A percentile compares a stretch with the other conserved stretches of the same genome.
These are phyloP conservation scores for Sinelater perroti DNA, from an alignment of 2,888 invertebrate genomes.

Conservation along the genomic window DNA sequence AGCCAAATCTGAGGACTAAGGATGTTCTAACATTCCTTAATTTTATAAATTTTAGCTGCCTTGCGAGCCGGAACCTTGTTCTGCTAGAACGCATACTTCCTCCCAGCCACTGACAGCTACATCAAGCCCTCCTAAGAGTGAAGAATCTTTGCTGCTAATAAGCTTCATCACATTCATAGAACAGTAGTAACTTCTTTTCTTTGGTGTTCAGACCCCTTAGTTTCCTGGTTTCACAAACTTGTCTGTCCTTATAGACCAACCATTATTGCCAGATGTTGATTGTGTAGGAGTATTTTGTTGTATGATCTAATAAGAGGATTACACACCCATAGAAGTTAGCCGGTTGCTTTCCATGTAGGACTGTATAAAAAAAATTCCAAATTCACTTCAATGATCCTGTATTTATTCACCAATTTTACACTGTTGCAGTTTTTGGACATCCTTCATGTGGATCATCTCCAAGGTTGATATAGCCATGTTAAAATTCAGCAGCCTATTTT, in stretches of 20 bases:
- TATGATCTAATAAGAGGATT: no score
- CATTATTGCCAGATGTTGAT: no score
- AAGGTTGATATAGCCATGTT: not conserved
- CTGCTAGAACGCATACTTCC: not conserved
- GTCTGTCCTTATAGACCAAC: no score
- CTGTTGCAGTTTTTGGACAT: not conserved
- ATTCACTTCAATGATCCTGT: no score
- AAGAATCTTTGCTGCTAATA: not conserved
- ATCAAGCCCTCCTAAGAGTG: not conserved
- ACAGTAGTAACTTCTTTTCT: no score
- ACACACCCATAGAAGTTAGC: no score
- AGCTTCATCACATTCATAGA: not conserved
- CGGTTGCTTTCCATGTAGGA: no score
- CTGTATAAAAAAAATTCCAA: no score
- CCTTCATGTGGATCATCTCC: not conserved
- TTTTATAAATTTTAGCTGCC: not conserved
- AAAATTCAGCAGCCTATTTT: not conserved
- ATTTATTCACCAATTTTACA: not conserved
- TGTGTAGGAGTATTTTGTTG: no score
- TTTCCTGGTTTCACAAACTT: no score
- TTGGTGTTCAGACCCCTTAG: no score
- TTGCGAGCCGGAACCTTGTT: not conserved
- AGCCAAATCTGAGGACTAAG: not conserved
- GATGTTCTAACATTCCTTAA: not conserved
- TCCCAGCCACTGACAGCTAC: not conserved